Conservation (phyloP, 2,113 vertebrate genomes). For the Pollachius pollachius region DNA sequence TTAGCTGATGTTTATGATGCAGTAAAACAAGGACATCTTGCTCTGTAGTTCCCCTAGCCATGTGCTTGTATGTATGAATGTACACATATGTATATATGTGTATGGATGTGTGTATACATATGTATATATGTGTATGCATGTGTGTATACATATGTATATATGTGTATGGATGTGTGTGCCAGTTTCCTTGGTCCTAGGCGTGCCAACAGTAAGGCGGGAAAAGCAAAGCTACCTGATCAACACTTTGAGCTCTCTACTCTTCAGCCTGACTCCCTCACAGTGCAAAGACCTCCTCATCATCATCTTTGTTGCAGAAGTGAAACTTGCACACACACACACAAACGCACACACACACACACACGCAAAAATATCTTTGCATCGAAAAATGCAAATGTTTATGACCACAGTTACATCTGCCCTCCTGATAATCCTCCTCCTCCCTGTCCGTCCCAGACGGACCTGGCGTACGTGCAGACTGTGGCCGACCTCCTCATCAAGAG, state of each 20-base stretch:
- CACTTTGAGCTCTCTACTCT: conserved; percentile 80
- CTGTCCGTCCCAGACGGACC: too few species aligned
- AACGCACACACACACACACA: too few species aligned
- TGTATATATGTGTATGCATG: background rate
- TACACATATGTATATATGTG: background rate
- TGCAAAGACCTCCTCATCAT: conserved; percentile 78
- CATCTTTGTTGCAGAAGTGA: conserved; percentile 86
- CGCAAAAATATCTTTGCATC: too few species aligned
- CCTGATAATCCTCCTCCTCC: too few species aligned
- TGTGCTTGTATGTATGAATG: too few species aligned
- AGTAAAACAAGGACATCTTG: background rate
- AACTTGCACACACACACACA: too few species aligned
- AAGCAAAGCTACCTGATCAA: conserved; percentile 80
- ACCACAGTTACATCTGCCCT: too few species aligned
- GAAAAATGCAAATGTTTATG: too few species aligned
- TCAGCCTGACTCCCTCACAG: conserved; percentile 68
- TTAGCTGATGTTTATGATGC: background rate
- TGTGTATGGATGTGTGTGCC: conserved; percentile 8
- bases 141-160: too few species aligned
- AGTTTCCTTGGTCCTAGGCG: conserved; percentile 86
- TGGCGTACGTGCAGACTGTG: too few species aligned
- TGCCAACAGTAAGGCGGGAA: conserved; percentile 81
- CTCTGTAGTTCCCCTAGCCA: background rate
- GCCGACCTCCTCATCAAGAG: too few species aligned
- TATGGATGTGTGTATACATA: conserved; percentile 13